Base-by-base conservation (phyloP, 64 coral and sea anemone genomes). In the Catalaphyllia jardinei region DNA sequence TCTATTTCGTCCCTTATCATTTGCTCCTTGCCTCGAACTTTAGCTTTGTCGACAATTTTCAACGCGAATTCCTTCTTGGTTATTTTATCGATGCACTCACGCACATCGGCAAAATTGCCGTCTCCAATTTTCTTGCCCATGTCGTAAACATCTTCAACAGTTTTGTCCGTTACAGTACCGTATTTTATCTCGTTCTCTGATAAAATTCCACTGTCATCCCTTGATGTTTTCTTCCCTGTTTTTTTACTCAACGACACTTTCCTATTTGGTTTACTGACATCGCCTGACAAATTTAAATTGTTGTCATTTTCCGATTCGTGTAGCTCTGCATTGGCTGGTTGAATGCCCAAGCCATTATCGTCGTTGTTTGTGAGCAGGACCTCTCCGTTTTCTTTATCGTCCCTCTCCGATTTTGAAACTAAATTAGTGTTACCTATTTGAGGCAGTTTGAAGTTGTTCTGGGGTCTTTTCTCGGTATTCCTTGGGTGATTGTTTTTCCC, bases 31-130 rank as follows among this genome's bases (percentile, higher is more conserved):
- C 97, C 97, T 76, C 54, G 83, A 24, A 99, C 89, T 76, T 99
- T 99, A 59, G 69, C 95, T 69, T 90, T 95, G 46, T 99, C 97
- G 28, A 99, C 95, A 75, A 99, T 99, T 91, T 99, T 99, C 29
- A 99, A 78, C 13, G 97, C 97, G 69, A 89, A 88, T 87, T 93
- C 91, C 71, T 91, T 92, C 55, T 93, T 95, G 19, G 94, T 99
- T 39, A 92, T 88, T 57, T 93, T 99, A 60, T 95, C 81, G 29
- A 67, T 88, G 16, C 97, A 95, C 73, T 91, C 80, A 7, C 97
- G 83, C 11, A 99, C 97, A 0, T 95, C 86, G 14, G 97, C 97
- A 67, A 99, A 99, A 27, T 99, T 99, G 0, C 97, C 97, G 54
- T 99, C 97, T 4, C 97, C 97, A 60, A 99, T 82, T 93, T 95